A percentile compares a stretch with the other conserved stretches of the same genome.
These are phyloP conservation scores for Drosophila mulleri DNA, from an alignment of 2,888 invertebrate genomes.

Conservation along the genomic window DNA sequence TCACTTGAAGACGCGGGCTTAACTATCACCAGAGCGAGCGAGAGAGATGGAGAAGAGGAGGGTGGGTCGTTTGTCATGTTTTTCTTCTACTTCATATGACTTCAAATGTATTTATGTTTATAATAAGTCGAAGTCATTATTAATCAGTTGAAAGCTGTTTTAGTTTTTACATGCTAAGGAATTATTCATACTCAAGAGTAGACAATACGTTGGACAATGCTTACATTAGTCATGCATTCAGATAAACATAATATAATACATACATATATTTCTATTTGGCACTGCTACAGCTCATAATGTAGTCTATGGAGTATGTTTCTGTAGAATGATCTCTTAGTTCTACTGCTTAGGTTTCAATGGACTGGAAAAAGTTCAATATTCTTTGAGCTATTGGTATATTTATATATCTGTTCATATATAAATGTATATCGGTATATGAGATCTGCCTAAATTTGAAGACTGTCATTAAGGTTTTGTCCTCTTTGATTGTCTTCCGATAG, in stretches of 20 bases:
- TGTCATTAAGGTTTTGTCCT: background rate
- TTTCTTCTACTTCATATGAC: background rate
- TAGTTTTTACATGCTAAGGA: background rate
- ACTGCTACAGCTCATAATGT: background rate
- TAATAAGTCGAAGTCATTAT: background rate
- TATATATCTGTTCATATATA: too few species aligned
- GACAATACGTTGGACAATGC: background rate
- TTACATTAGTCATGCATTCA: background rate
- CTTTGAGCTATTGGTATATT: too few species aligned
- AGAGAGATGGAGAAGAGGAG: background rate
- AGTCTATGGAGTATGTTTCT: background rate
- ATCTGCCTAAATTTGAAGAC: background rate
- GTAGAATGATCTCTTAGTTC: background rate
- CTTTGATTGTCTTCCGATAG: background rate
- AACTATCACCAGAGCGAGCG: background rate
- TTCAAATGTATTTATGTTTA: background rate
- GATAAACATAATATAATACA: background rate
- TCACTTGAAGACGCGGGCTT: background rate
- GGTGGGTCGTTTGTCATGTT: background rate
- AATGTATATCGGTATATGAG: too few species aligned
- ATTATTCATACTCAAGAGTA: background rate
- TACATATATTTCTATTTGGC: background rate
- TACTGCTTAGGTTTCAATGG: too few species aligned
- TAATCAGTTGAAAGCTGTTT: background rate
- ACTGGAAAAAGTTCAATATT: too few species aligned